Evolutionary conservation across 2,113 vertebrate species (phyloP), one percentile per base, ranked within the genome.

Genomic region (Eptesicus fuscus): DNA sequence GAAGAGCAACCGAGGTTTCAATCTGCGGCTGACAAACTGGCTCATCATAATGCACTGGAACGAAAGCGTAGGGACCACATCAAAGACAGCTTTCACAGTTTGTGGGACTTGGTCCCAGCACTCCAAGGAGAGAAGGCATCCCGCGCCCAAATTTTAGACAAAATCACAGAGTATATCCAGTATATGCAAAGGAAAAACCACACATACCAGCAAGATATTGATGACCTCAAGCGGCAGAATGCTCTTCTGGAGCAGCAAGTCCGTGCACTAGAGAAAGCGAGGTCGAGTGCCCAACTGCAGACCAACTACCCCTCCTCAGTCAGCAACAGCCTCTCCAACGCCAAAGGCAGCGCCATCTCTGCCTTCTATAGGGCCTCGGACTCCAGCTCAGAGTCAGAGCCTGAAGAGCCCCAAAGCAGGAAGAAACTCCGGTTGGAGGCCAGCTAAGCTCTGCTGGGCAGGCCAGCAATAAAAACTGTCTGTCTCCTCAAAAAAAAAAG

Each of bases 91-190:
- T 99, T 99, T 97, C 99, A 99, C 98, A 99, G 99, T 98, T 98
- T 99, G 98, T 99, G 99, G 97, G 99, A 99, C 96, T 99, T 99
- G 0, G 99, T 99, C 37, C 37, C 37, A 37, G 2, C 37, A 37
- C 37, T 99, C 97, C 99, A 99, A 97, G 99, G 99, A 93, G 99
- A 99, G 97, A 99, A 99, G 99, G 99, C 99, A 97, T 99, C 99
- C 98, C 99, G 99, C 98, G 99, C 99, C 97, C 99, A 99, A 99
- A 99, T 99, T 98, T 98, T 99, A 98, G 99, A 99, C 98, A 99
- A 99, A 99, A 99, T 99, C 98, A 99, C 99, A 97, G 99, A 99
- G 98, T 99, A 99, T 98, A 99, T 99, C 98, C 99, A 99, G 98
- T 99, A 99, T 97, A 99, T 99, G 99, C 99, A 99, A 97, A 99